Percentiles rank a stretch among this genome's conserved stretches.
Conservation (phyloP, 2,888 invertebrate genomes). For the Andrena marginata region DNA sequence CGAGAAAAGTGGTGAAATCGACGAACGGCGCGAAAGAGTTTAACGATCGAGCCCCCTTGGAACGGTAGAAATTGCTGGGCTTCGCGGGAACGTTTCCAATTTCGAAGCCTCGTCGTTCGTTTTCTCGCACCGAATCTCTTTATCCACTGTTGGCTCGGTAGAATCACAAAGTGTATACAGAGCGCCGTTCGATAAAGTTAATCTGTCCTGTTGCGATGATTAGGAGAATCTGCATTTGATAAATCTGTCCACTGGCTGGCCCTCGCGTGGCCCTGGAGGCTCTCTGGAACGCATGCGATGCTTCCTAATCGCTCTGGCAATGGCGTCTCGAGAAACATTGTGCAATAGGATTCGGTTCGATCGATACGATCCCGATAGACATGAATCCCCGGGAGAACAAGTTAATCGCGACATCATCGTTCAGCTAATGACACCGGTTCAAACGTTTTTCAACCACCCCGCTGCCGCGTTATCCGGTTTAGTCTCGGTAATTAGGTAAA, state of each 20-base stretch:
- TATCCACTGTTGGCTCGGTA: neutral
- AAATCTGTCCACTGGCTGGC: neutral
- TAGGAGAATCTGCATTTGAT: neutral
- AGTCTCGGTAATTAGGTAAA: conserved; percentile 46
- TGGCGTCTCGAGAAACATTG: conserved; percentile 2
- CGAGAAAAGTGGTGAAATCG: conserved; percentile 61
- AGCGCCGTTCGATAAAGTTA: conserved; percentile 31
- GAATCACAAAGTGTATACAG: neutral
- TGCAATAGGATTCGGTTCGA: conserved; percentile 1
- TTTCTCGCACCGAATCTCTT: conserved; percentile 7
- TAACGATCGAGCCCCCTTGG: conserved; percentile 55
- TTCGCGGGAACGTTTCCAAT: conserved; percentile 57
- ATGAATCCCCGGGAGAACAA: neutral
- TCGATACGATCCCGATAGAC: conserved; percentile 3
- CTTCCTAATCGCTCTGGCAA: conserved; percentile 9
- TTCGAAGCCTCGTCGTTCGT: conserved; percentile 53
- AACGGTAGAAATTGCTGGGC: conserved; percentile 59
- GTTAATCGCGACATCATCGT: neutral
- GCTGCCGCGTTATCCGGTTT: neutral
- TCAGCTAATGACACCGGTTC: neutral
- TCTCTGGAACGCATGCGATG: neutral
- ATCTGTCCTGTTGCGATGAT: neutral
- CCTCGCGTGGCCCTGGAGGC: neutral
- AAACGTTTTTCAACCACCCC: conserved; percentile 16
- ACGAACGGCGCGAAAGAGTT: conserved; percentile 57